phyloP scores from a whole-genome alignment of 2,888 invertebrate species.

The Apotomis capreana region DNA sequence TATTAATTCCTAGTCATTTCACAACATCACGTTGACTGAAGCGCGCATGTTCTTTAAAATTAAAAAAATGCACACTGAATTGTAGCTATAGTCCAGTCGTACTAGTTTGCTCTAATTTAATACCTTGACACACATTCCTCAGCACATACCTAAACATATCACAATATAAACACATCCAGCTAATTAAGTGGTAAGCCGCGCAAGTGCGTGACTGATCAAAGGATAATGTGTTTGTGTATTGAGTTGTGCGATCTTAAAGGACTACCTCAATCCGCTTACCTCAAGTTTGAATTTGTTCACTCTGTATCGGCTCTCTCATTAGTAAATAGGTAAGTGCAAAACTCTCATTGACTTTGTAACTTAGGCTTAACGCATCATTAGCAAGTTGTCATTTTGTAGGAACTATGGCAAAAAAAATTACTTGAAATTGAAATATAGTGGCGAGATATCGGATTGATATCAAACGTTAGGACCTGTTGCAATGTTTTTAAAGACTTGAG shows the following conservation, averaged over 20 bases:
- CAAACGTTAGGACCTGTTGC: too few relatives aligned
- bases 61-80: not conserved
- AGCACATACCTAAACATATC: slow-evolving; percentile 4
- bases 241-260: slow-evolving; percentile 7
- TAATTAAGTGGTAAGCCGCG: slow-evolving; percentile 27
- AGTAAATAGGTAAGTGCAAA: too few relatives aligned
- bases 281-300: not conserved
- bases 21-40: too few relatives aligned
- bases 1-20: too few relatives aligned
- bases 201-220: slow-evolving; percentile 33
- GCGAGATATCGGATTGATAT: too few relatives aligned
- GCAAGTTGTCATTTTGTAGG: too few relatives aligned
- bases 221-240: slow-evolving; percentile 10
- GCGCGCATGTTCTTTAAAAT: not conserved
- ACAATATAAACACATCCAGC: slow-evolving; percentile 29
- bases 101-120: slow-evolving; percentile 12
- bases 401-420: too few relatives aligned
- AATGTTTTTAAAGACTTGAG: too few relatives aligned
- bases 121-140: slow-evolving; percentile 25
- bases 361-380: too few relatives aligned
- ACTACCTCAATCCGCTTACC: not conserved
- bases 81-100: not conserved
- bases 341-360: too few relatives aligned
- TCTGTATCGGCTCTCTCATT: too few relatives aligned
- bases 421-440: too few relatives aligned